A percentile compares a stretch with the other conserved stretches of the same genome.
phyloP scores from a whole-genome alignment of 2,888 invertebrate genomes.

The Marasmarcha lunaedactyla region DNA sequence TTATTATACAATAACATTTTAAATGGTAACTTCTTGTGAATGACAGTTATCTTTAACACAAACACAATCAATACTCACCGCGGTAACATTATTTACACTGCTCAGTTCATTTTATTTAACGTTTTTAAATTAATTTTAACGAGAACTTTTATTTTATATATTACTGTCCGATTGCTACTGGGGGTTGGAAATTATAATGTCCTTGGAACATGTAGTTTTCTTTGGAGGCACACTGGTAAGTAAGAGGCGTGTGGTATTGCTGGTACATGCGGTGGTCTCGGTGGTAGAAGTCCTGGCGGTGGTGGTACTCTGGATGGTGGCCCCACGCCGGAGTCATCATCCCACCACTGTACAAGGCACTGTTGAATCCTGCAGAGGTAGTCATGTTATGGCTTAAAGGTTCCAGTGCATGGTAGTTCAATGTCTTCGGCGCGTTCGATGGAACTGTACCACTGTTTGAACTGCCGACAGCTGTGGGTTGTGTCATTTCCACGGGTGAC shows the following conservation, averaged over 20 bases:
- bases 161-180: conserved; percentile 58
- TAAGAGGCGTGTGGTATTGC: conserved; percentile 43
- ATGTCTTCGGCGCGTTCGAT: conserved; percentile 27
- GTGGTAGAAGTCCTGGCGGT: conserved; percentile 37
- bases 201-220: conserved; percentile 65
- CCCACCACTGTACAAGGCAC: conserved; percentile 31
- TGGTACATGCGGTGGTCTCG: conserved; percentile 50
- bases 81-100: no score
- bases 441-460: conserved; percentile 44
- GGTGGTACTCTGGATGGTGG: conserved; percentile 34
- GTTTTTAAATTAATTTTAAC: no score
- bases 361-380: conserved; percentile 29
- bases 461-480: conserved; percentile 29
- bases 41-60: no score
- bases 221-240: conserved; percentile 58
- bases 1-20: no score
- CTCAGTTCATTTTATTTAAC: no score
- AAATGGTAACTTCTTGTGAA: no score
- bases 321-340: conserved; percentile 42
- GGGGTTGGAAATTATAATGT: conserved; percentile 58
- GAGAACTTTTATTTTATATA: no score
- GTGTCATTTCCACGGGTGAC: conserved; percentile 2
- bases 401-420: conserved; percentile 42
- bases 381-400: conserved; percentile 37
- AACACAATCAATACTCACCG: no score